A percentile compares a stretch with the other conserved stretches of the same genome.
Conservation (phyloP, 2,797 vertebrate genomes). For the Ficedula albicollis region DNA sequence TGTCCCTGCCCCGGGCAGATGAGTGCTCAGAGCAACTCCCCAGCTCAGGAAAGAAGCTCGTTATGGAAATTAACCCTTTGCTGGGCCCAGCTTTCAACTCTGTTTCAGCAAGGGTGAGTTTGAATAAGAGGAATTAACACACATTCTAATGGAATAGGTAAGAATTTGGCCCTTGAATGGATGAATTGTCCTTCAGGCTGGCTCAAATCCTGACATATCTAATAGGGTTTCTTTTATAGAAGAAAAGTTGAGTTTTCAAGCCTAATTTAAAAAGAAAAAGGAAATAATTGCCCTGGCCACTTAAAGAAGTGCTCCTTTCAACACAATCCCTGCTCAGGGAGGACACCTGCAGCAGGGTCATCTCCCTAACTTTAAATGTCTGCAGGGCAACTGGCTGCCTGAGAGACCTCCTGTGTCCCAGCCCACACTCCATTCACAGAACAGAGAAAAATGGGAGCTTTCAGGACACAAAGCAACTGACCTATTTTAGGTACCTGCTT, state of each 20-base stretch:
- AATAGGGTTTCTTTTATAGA: background rate
- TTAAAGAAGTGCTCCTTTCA: background rate
- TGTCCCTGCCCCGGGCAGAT: background rate
- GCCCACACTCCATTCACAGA: background rate
- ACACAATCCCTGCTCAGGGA: background rate
- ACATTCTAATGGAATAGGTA: background rate
- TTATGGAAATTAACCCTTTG: background rate
- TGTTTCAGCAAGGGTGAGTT: background rate
- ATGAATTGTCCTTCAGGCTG: background rate
- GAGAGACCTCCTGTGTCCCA: background rate
- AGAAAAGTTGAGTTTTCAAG: background rate
- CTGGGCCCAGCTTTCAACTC: background rate
- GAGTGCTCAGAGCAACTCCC: background rate
- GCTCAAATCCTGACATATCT: background rate
- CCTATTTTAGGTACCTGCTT: slow-evolving; percentile 29
- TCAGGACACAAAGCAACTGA: slow-evolving; percentile 16
- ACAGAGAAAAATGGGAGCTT: slow-evolving; percentile 27
- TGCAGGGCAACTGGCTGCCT: slow-evolving; percentile 1
- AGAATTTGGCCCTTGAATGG: background rate
- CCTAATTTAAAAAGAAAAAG: background rate
- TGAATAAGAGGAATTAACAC: background rate
- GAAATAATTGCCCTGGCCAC: background rate
- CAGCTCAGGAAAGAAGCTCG: background rate
- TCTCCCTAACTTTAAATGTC: background rate
- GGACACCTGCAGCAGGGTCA: background rate